Conservation (phyloP, 1,140 invertebrate genomes). For the Phenacoccus solenopsis region DNA sequence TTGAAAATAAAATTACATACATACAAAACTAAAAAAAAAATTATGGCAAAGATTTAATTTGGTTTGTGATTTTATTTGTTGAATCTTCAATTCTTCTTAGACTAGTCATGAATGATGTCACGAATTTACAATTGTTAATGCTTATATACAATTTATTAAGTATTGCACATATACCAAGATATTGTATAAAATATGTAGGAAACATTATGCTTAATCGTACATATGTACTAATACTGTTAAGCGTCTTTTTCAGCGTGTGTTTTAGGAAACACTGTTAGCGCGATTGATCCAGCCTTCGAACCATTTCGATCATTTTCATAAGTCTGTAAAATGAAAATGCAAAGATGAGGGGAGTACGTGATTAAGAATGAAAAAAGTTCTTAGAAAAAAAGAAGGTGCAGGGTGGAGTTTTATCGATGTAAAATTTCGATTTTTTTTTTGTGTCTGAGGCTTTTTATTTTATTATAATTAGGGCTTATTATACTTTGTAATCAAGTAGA, state of each 20-base stretch:
- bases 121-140: background rate
- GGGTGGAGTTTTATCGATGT: too few relatives aligned
- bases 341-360: too few relatives aligned
- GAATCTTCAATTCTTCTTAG: background rate
- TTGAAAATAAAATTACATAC: background rate
- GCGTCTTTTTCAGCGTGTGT: slow-evolving; percentile 8
- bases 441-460: too few relatives aligned
- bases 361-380: too few relatives aligned
- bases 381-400: too few relatives aligned
- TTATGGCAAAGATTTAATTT: slow-evolving; percentile 3
- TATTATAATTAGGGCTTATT: too few relatives aligned
- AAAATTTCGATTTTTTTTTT: too few relatives aligned
- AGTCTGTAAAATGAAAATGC: background rate
- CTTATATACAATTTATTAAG: background rate
- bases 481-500: too few relatives aligned
- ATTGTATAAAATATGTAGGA: background rate
- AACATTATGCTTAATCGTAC: background rate
- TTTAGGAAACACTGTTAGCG: slow-evolving; percentile 8
- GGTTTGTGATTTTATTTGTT: background rate
- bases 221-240: background rate
- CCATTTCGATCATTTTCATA: slow-evolving; percentile 8
- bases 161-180: background rate
- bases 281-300: background rate
- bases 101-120: background rate
- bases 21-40: background rate